A percentile compares a stretch with the other conserved stretches of the same genome.
These are phyloP conservation scores for Oopsacas minuta DNA, from an alignment of 37 sponge, comb jelly and placozoan species.

Conservation along the genomic window DNA sequence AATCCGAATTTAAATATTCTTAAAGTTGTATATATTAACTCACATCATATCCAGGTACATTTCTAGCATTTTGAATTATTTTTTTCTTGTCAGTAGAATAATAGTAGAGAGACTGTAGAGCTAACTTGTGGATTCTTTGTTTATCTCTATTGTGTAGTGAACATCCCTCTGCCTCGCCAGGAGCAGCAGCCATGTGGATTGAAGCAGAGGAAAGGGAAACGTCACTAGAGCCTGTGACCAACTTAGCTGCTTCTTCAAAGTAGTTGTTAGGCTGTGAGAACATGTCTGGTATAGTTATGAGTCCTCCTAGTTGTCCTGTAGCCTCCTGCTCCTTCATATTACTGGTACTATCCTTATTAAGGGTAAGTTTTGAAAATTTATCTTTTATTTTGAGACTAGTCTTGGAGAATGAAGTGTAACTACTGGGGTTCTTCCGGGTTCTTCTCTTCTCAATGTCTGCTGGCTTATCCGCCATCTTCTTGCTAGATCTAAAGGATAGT, in stretches of 20 bases:
- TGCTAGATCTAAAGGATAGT: neutral
- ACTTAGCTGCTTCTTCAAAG: neutral
- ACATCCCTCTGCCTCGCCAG: neutral
- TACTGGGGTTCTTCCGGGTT: neutral
- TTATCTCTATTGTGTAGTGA: neutral
- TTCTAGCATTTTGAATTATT: neutral
- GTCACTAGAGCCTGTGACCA: neutral
- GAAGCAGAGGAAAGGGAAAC: neutral
- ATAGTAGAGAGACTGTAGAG: neutral
- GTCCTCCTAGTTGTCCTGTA: neutral
- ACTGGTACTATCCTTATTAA: neutral
- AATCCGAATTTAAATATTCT: too few species aligned
- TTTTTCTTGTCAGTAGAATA: neutral
- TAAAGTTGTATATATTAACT: neutral
- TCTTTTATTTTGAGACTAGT: conserved; percentile 1
- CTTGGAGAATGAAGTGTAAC: neutral
- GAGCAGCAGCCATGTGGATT: neutral
- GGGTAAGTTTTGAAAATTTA: neutral
- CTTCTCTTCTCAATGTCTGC: neutral
- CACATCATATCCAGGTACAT: neutral
- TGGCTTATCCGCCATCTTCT: neutral
- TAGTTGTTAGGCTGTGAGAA: conserved; percentile 1
- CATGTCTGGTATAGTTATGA: neutral
- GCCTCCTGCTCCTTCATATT: neutral
- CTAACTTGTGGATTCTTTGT: neutral